phyloP scores from a whole-genome alignment of 2,888 invertebrate species.

The Drosophila heteroneura region DNA sequence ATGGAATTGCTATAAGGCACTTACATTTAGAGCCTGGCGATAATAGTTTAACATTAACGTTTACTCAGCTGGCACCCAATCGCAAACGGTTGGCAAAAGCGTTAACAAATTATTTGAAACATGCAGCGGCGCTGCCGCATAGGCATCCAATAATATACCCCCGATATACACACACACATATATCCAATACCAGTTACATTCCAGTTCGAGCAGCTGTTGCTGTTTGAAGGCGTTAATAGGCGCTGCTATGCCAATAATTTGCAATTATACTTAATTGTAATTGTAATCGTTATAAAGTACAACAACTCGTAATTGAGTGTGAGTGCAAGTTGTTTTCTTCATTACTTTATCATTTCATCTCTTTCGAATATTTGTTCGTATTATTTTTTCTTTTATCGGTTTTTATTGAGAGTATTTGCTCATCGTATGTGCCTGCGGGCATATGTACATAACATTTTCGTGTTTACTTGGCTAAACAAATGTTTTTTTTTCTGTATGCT shows the following conservation, averaged over 20 bases:
- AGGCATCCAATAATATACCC: constrained; percentile 68
- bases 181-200: constrained; percentile 22
- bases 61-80: constrained; percentile 71
- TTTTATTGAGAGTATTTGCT: constrained; percentile 65
- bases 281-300: constrained; percentile 46
- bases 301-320: constrained; percentile 57
- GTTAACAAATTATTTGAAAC: constrained; percentile 77
- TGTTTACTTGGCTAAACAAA: constrained; percentile 73
- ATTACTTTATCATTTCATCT: constrained; percentile 10
- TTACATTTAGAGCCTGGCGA: constrained; percentile 56
- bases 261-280: constrained; percentile 78
- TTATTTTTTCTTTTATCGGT: constrained; percentile 28
- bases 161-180: constrained; percentile 4
- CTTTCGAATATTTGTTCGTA: constrained; percentile 21
- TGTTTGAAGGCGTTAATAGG: constrained; percentile 75
- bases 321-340: constrained; percentile 33
- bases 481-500: constrained; percentile 37
- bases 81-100: constrained; percentile 53
- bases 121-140: constrained; percentile 67
- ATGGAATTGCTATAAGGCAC: constrained; percentile 63
- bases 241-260: constrained; percentile 78
- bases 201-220: constrained; percentile 9
- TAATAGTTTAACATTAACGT: constrained; percentile 67
- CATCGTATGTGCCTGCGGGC: constrained; percentile 49
- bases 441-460: constrained; percentile 61